phyloP scores from a whole-genome alignment of 2,888 invertebrate genomes.

The Hypena proboscidalis region DNA sequence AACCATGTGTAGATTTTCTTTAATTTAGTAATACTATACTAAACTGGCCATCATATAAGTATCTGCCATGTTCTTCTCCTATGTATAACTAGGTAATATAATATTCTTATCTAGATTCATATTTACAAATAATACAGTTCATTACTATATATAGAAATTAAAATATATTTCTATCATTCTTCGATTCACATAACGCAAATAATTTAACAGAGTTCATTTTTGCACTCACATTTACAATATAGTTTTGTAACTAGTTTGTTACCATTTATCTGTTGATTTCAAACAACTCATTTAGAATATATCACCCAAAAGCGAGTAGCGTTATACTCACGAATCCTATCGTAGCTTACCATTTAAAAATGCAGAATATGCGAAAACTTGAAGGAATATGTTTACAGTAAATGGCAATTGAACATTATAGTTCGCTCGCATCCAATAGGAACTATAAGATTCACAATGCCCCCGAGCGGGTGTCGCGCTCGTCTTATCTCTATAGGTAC shows the following conservation, averaged over 20 bases:
- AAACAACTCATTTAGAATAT: constrained; percentile 82
- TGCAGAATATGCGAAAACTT: constrained; percentile 84
- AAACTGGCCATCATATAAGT: constrained; percentile 90
- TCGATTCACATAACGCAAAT: constrained; percentile 86
- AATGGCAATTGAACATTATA: constrained; percentile 85
- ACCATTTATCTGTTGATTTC: constrained; percentile 75
- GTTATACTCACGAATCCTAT: constrained; percentile 80
- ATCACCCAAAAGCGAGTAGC: constrained; percentile 84
- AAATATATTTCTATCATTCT: constrained; percentile 85
- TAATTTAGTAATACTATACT: constrained; percentile 88
- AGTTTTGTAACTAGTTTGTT: constrained; percentile 78
- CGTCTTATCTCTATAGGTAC: constrained; percentile 66
- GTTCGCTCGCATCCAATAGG: constrained; percentile 84
- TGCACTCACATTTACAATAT: constrained; percentile 85
- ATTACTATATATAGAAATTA: constrained; percentile 83
- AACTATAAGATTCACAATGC: constrained; percentile 86
- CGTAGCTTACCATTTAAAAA: constrained; percentile 81
- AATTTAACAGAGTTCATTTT: constrained; percentile 86
- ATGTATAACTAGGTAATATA: constrained; percentile 86
- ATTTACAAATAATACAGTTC: constrained; percentile 88
- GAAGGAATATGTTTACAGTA: constrained; percentile 82
- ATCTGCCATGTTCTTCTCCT: constrained; percentile 87
- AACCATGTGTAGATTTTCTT: constrained; percentile 83
- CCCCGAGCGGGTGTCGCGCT: constrained; percentile 60
- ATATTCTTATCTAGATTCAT: constrained; percentile 86